Evolutionary conservation across 2,888 invertebrate species (phyloP), one percentile per base, ranked within the genome.

Genomic region (Acleris laterana): DNA sequence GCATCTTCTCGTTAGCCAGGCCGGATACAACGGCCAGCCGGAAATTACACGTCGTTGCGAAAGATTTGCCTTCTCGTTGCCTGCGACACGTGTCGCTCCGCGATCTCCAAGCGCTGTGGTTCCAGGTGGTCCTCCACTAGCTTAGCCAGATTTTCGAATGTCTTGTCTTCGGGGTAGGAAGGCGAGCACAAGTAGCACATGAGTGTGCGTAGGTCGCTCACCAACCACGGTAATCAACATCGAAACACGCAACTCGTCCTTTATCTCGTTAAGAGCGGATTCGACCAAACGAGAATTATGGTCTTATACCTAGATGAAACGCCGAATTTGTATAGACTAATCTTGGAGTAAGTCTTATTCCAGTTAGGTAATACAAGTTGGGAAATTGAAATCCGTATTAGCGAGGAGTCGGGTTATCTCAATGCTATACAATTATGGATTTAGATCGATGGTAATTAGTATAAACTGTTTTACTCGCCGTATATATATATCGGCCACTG

Each of bases 121-220:
- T 74, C 69, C 32, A 73, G 38, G 48, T 74, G 73, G 3, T 70
- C 67, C 17, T 62, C 59, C 13, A 73, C 71, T 4, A 72, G 17
- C 9, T 44, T 13, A 3, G 66, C 69, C 4, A 74, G 32, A 6
- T 70, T 55, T 0, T 68, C 68, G 50, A 63, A 74, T 3, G 69
- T 38, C 65, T 72, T 72, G 3, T 46, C 38, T 49, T 74, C 72
- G 0, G 73, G 72, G 7, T 13, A 19, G 1, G 7, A 55, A 5
- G 73, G 72, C 5, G 73, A 62, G 58, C 73, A 75, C 22, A 74
- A 53, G 55, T 74, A 72, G 32, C 70, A 72, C 72, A 74, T 73
- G 7, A 74, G 57, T 6, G 57, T 6, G 63, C 64, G 32, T 63
- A 69, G n/a, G 65, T 61, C 6, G 60, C 59, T 17, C 61, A 38